Base-by-base conservation (phyloP, 2,888 invertebrate genomes). In the Cristatella mucedo region DNA sequence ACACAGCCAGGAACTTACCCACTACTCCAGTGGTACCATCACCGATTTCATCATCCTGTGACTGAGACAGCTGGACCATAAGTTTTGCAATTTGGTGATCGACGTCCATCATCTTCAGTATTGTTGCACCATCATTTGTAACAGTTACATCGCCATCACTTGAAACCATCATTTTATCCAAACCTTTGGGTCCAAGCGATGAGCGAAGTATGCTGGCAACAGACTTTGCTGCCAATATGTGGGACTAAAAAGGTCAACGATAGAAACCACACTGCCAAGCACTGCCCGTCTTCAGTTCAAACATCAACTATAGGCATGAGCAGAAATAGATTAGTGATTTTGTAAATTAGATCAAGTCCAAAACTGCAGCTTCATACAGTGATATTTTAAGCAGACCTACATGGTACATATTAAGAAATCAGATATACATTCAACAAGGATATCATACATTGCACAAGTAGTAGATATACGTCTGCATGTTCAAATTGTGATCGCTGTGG, bases 1-100 rank as follows among this genome's bases (percentile, higher is more conserved):
- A 13, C 9, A 15, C 9, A 26, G 7, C 9, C n/a, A 31, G 16
- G 22, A n/a, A 42, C 57, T 43, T 53, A 74, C 74, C 74, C 41
- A 97, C 95, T 50, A 97, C 97, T 9, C 95, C 95, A 6, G 97
- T 99, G 1, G 97, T 99, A 34, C 97, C 97, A 71, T 97, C 97
- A 29, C 95, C 95, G 55, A 97, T 93, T 72, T 99, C 97, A 70
- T 95, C 91, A 65, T 97, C 97, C 67, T 99, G 97, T 41, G 93
- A 91, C 67, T 95, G 91, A 20, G 91, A 89, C 43, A 99, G 68
- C 63, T 99, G 89, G 19, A 99, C 97, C 76, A 99, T 78, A 37
- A 99, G 71, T 66, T 93, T 97, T 26, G 89, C 95, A 52, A 97
- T 86, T 73, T 93, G 84, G 64, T 97, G 93, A 21, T 95, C 91